Evolutionary conservation across 2,888 invertebrate genomes (phyloP), one percentile per base, ranked within the genome.

Genomic region (Charanyca ferruginea): DNA sequence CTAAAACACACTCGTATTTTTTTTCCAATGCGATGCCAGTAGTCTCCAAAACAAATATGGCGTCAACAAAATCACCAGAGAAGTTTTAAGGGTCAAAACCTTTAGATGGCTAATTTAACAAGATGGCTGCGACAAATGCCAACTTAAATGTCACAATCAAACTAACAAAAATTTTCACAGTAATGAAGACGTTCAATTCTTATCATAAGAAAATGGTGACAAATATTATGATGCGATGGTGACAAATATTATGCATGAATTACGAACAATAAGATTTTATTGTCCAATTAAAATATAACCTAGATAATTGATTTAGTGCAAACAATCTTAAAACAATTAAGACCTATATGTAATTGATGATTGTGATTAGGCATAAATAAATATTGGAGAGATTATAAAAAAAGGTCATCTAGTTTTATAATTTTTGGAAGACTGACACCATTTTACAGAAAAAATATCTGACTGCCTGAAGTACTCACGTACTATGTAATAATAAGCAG

Each of bases 181-280:
- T 20, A 35, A 42, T 13, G 35, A 0, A 41, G 20, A 32, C 28
- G 9, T 59, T 51, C 9, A 41, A 38, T 45, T 68, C 54, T 51
- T 69, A 70, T 72, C 69, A 64, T 22, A 23, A 35, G 7, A 32
- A n/a, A 45, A 54, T 20, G n/a, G n/a, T n/a, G n/a, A n/a, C n/a
- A n/a, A n/a, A n/a, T n/a, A n/a, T n/a, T n/a, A n/a, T n/a, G n/a
- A n/a, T n/a, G n/a, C n/a, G n/a, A 20, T 41, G 23, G 9, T 35
- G 23, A 38, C 42, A 71, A n/a, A n/a, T n/a, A n/a, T n/a, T 25
- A 22, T 71, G 45, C 51, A 32, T 3, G 7, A 44, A 49, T 48
- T 41, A 41, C 54, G 13, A 73, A 54, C 66, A 66, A 55, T 57
- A n/a, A 18, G n/a, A 35, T 62, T 41, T 47, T 47, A 60, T 68